Evolutionary conservation across 2,113 vertebrate species (phyloP), one percentile per base, ranked within the genome.

Genomic region (Zootoca vivipara): DNA sequence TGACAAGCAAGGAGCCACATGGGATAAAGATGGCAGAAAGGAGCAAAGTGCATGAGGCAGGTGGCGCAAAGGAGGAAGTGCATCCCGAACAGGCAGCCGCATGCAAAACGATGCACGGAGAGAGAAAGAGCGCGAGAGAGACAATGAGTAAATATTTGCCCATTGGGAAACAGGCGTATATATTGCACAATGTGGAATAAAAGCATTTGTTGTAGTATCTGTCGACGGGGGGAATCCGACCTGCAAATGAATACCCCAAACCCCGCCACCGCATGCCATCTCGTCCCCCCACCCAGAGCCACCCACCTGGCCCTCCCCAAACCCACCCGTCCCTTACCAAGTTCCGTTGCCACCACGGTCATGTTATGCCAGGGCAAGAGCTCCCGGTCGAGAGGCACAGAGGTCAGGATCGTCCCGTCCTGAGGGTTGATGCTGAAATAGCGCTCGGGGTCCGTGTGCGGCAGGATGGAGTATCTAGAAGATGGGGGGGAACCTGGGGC

Each of bases 281-380:
- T n/a, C n/a, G n/a, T n/a, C n/a, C n/a, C n/a, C n/a, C n/a, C n/a
- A n/a, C 20, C 16, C 15, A 30, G 56, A 12, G 7, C 28, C 58
- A 26, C 46, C 26, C 28, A 22, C 74, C 20, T 30, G n/a, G n/a
- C n/a, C 8, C 67, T 6, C 2, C 62, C 15, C n/a, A 13, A 64
- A 64, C 82, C 82, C 89, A 13, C 87, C 82, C 64, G n/a, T 64
- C 90, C 82, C 97, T 97, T 96, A 98, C 98, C 98, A 93, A 97
- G 95, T 94, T 99, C 97, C 7, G 97, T 98, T 91, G 98, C 98
- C 78, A 98, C 96, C 92, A 99, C 96, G 0, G 97, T 98, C 82
- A 99, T 96, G 94, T 98, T 98, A 94, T 98, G 97, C 98, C 98
- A 98, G 92, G 97, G 96, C 73, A 96, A 97, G 1, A 96, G 95